Conservation (phyloP, 2,113 vertebrate species). For the Phocoena sinus region DNA sequence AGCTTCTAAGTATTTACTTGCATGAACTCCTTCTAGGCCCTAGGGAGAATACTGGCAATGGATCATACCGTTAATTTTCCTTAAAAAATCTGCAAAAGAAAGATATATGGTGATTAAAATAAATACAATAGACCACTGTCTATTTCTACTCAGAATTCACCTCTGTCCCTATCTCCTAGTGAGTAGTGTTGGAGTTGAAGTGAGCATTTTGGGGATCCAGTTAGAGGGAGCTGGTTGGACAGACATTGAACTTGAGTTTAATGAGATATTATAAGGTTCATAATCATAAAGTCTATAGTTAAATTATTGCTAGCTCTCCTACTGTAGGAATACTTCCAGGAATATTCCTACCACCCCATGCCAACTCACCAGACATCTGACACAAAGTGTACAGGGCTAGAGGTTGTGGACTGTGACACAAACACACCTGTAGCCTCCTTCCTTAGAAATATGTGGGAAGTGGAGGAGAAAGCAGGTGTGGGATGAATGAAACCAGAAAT, state of each 20-base stretch:
- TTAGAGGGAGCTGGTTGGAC: neutral
- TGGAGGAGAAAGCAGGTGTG: neutral
- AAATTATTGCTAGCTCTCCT: neutral
- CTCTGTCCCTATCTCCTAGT: neutral
- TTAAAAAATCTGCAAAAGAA: neutral
- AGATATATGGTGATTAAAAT: neutral
- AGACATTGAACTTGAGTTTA: neutral
- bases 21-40: neutral
- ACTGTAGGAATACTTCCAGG: neutral
- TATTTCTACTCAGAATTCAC: neutral
- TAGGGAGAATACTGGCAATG: neutral
- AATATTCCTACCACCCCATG: neutral
- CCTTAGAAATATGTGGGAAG: neutral
- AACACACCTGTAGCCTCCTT: neutral
- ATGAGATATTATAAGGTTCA: neutral
- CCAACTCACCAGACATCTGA: neutral
- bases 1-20: neutral
- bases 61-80: neutral
- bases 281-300: neutral
- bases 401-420: neutral
- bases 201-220: neutral
- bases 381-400: neutral
- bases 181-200: neutral
- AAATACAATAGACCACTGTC: neutral
- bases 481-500: neutral